Evolutionary conservation across 2,888 invertebrate genomes (phyloP).

Genomic region (Cerastis leucographa): DNA sequence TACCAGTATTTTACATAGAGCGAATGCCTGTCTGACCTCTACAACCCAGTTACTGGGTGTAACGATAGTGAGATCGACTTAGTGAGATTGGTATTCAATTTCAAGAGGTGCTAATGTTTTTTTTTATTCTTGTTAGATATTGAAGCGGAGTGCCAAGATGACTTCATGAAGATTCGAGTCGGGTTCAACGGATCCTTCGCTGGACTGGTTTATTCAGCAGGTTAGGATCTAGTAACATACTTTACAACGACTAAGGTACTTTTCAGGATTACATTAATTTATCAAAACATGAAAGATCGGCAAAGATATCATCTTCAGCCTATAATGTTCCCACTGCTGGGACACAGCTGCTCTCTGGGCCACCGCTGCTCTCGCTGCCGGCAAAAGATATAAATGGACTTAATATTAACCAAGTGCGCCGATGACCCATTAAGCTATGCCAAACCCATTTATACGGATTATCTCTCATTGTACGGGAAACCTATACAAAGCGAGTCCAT

Average conservation of each 20-base stretch:
- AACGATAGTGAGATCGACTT: not conserved
- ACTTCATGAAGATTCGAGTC: slow-evolving; percentile 98
- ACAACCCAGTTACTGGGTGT: not conserved
- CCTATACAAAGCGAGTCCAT: no score
- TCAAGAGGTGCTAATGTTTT: not conserved
- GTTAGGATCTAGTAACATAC: slow-evolving; percentile 81
- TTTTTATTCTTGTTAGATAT: slow-evolving; percentile 93
- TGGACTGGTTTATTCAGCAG: slow-evolving; percentile 97
- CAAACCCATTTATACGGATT: no score
- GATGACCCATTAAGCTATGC: no score
- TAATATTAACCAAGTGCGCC: no score
- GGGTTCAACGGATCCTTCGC: slow-evolving; percentile 97
- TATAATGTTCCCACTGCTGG: no score
- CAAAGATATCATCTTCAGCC: no score
- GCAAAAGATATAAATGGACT: no score
- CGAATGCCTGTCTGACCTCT: not conserved
- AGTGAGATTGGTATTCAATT: not conserved
- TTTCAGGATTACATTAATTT: not conserved
- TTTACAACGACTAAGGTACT: not conserved
- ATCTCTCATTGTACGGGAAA: no score
- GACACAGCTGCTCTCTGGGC: no score
- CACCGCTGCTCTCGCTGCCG: no score
- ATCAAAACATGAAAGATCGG: not conserved
- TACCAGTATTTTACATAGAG: not conserved
- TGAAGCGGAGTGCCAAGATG: slow-evolving; percentile 98